Base-by-base conservation (phyloP, 2,888 invertebrate genomes). In the Tholera decimalis region DNA sequence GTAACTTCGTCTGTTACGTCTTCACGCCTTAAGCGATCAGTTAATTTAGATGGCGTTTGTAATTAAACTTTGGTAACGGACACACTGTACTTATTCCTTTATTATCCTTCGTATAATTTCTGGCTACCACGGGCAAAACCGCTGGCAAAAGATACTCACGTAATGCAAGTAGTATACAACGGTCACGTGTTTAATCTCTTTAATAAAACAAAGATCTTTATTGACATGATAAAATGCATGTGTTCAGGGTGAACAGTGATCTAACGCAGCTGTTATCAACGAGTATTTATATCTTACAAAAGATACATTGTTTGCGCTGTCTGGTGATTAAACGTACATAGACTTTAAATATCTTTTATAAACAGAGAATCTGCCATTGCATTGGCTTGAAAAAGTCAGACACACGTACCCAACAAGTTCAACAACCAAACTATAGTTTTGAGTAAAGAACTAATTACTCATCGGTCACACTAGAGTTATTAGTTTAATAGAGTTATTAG, bases 181-280 rank as follows among this genome's bases (percentile, higher is more conserved):
- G 26, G 30, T 51, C 50, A 54, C 53, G 56, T 66, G 53, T 60
- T 39, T 26, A 7, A 26, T 9, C 30, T 57, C 15, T 26, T 41
- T 28, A n/a, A 39, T 59, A 26, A 53, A 37, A 73, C 72, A 61
- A 73, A 51, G 54, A 57, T 58, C 46, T 50, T 56, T 56, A 57
- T 24, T 56, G 15, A 26, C 57, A 43, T 53, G 47, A 60, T 56
- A 56, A 59, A 47, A 53, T 20, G 46, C 57, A 46, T 33, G 56
- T 60, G 47, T 54, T 49, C 56, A 37, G 41, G 49, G 28, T 47
- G 33, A 62, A 51, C 55, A 26, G 3, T 33, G 47, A 58, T 72
- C 54, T 49, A 26, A 49, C 9, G 11, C 57, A 71, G 57, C 43
- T 35, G 43, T 69, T 69, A 69, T 69, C 47, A 61, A 35, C n/a